Evolutionary conservation across 2,797 vertebrate genomes (phyloP).

Genomic region (Pseudochromis fuscus): DNA sequence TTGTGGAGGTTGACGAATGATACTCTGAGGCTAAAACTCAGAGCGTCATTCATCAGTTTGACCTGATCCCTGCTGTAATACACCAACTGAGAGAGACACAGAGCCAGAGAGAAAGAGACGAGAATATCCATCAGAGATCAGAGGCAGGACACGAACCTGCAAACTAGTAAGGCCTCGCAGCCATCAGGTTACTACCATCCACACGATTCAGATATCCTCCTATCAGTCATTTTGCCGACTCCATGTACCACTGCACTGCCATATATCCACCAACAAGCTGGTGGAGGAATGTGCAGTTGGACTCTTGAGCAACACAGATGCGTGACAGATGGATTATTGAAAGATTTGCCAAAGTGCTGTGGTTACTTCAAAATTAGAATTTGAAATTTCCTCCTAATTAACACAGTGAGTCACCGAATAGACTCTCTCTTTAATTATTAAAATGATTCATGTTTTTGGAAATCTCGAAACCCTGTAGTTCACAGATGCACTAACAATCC

Average conservation of each 20-base stretch:
- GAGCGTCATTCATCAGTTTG: conserved; percentile 40
- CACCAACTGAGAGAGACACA: conserved; percentile 43
- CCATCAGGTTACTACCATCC: conserved; percentile 40
- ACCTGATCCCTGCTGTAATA: conserved; percentile 24
- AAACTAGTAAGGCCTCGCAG: conserved; percentile 32
- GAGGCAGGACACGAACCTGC: conserved; percentile 55
- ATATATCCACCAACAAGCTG: conserved; percentile 49
- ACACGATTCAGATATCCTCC: conserved; percentile 51
- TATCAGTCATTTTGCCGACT: conserved; percentile 44
- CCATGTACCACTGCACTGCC: conserved; percentile 17
- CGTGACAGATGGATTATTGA: conserved; percentile 64
- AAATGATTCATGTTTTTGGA: conserved; percentile 46
- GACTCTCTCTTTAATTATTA: conserved; percentile 49
- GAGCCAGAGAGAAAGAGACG: conserved; percentile 30
- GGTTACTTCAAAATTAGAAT: conserved; percentile 47
- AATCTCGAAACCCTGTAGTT: conserved; percentile 25
- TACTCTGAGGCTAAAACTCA: conserved; percentile 11
- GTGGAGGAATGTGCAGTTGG: conserved; percentile 50
- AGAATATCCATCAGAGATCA: conserved; percentile 55
- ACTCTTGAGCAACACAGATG: conserved; percentile 49
- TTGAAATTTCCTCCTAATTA: conserved; percentile 35
- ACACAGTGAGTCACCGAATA: conserved; percentile 23
- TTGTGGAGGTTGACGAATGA: conserved; percentile 9
- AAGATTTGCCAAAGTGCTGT: conserved; percentile 44
- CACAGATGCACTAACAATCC: conserved; percentile 46